phyloP scores from a whole-genome alignment of 2,888 invertebrate species.

The Coleophora deauratella region DNA sequence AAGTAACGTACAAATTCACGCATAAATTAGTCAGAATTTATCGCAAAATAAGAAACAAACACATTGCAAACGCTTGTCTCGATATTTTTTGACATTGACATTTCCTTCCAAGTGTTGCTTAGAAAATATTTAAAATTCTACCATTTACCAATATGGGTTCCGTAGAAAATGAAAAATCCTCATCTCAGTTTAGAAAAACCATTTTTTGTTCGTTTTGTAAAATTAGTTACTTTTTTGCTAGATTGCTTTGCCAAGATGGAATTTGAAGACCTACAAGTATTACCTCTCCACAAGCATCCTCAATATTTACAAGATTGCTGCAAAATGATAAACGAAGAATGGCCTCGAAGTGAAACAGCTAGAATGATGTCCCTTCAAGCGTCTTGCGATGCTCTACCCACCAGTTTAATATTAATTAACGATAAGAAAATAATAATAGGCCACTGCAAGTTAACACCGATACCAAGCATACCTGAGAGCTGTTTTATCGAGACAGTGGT shows the following conservation, averaged over 20 bases:
- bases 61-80: constrained; percentile 5
- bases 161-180: no score
- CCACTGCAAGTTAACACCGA: constrained; percentile 84
- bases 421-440: constrained; percentile 77
- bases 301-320: constrained; percentile 82
- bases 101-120: constrained; percentile 7
- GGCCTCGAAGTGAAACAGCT: constrained; percentile 87
- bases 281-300: constrained; percentile 82
- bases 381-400: constrained; percentile 82
- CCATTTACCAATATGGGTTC: constrained; percentile 6
- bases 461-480: constrained; percentile 79
- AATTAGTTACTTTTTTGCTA: no score
- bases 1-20: constrained; percentile 3
- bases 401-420: constrained; percentile 79
- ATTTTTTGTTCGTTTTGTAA: no score
- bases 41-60: constrained; percentile 12
- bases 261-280: constrained; percentile 53
- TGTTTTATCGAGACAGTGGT: constrained; percentile 90
- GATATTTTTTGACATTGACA: constrained; percentile 13
- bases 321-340: constrained; percentile 87
- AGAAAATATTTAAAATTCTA: not conserved
- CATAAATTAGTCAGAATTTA: constrained; percentile 8
- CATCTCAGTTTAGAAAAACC: no score
- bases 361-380: constrained; percentile 82
- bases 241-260: no score